These are phyloP conservation scores for Vulpes vulpes DNA, from an alignment of 2,113 vertebrate genomes.

Conservation along the genomic window DNA sequence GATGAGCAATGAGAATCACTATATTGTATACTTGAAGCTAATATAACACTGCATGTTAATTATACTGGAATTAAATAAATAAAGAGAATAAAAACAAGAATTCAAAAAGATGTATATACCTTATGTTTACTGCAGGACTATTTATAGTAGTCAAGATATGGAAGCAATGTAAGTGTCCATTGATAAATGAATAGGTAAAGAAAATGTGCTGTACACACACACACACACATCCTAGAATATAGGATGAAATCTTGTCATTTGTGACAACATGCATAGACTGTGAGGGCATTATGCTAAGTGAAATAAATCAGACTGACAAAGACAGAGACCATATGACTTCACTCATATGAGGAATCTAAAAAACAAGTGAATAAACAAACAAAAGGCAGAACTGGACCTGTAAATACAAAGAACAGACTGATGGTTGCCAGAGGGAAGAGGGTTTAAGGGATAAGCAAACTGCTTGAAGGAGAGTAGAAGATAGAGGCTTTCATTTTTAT, in stretches of 20 bases:
- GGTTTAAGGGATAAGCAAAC: background rate
- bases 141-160: background rate
- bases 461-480: background rate
- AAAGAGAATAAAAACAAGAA: background rate
- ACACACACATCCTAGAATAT: background rate
- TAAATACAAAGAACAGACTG: background rate
- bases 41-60: background rate
- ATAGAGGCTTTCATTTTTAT: background rate
- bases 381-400: background rate
- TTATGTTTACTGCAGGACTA: background rate
- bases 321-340: background rate
- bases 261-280: background rate
- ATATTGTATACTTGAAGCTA: background rate
- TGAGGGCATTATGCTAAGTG: background rate
- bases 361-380: background rate
- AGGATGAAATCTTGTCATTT: background rate
- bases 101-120: background rate
- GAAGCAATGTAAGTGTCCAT: background rate
- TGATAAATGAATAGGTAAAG: background rate
- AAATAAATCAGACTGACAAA: background rate
- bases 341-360: background rate
- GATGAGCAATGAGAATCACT: background rate
- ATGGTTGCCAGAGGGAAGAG: background rate
- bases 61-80: background rate
- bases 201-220: background rate